Conservation (phyloP, 2,797 vertebrate genomes). For the Pangasius macronema region DNA sequence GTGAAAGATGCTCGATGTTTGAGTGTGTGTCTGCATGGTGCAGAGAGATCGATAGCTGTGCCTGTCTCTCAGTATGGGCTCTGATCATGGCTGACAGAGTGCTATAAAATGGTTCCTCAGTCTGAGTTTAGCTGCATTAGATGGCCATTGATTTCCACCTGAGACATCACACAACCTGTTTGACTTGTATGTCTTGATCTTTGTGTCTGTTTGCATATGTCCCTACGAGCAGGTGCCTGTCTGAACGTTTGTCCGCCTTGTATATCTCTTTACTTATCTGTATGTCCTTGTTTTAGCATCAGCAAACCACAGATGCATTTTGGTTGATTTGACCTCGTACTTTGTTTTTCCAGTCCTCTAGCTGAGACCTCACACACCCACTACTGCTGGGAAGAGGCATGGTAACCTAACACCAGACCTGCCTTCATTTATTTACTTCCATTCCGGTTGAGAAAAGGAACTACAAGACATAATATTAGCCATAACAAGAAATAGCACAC, state of each 20-base stretch:
- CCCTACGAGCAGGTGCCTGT: neutral
- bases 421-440: neutral
- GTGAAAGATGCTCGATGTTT: neutral
- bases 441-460: neutral
- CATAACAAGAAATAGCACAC: neutral
- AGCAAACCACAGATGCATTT: neutral
- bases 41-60: conserved; percentile 44
- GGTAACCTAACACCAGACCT: neutral
- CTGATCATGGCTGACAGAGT: conserved; percentile 55
- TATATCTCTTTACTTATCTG: neutral
- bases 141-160: conserved; percentile 62
- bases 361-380: neutral
- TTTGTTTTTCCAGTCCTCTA: neutral
- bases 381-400: conserved; percentile 2
- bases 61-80: conserved; percentile 44
- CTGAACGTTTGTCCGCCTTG: neutral
- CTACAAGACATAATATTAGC: neutral
- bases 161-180: conserved; percentile 61
- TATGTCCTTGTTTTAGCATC: neutral
- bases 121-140: conserved; percentile 48
- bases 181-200: neutral
- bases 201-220: neutral
- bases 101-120: conserved; percentile 55
- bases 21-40: conserved; percentile 26
- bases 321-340: neutral